Base-by-base conservation (phyloP, 2,888 invertebrate species). In the Mythimna vitellina region DNA sequence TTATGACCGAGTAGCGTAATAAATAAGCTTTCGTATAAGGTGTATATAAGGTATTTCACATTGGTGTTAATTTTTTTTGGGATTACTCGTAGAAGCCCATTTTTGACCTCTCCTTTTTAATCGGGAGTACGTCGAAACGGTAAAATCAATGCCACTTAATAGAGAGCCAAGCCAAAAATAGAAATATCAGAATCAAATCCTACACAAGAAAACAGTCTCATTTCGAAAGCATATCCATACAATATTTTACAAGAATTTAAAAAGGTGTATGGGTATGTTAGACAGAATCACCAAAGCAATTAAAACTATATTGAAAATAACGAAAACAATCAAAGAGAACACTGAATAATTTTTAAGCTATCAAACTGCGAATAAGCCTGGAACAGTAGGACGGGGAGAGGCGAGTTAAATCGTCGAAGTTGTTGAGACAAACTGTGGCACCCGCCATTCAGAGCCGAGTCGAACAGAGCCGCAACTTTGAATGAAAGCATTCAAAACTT, bases 401-500 rank as follows among this genome's bases (percentile, higher is more conserved):
- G 85, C 73, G 88, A 92, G 91, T 92, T 92, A 92, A 92, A 94
- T 93, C 91, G 91, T 80, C 89, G 87, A 93, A 94, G 93, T 94
- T 94, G 88, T 86, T 73, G 82, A 89, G 89, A 88, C 88, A 88
- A 92, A 92, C 90, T 91, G 89, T 90, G 89, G 89, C 89, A 89
- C 88, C 89, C 88, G 86, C 91, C 90, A 92, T 94, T 95, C 91
- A 93, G 90, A 86, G 88, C 83, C 85, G 76, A 83, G 80, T 74
- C 79, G 87, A 86, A 86, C 87, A 83, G 83, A 76, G 87, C 88
- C 89, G 80, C 89, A 93, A 94, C 88, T 94, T 94, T 92, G 88
- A 93, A 94, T 92, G 91, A 90, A 92, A 91, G 89, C 92, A 91
- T 93, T 93, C 91, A 89, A 88, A 94, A 94, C 90, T 94, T 92